Conservation (phyloP, 2,113 vertebrate species). For the Pedionomus torquatus region DNA sequence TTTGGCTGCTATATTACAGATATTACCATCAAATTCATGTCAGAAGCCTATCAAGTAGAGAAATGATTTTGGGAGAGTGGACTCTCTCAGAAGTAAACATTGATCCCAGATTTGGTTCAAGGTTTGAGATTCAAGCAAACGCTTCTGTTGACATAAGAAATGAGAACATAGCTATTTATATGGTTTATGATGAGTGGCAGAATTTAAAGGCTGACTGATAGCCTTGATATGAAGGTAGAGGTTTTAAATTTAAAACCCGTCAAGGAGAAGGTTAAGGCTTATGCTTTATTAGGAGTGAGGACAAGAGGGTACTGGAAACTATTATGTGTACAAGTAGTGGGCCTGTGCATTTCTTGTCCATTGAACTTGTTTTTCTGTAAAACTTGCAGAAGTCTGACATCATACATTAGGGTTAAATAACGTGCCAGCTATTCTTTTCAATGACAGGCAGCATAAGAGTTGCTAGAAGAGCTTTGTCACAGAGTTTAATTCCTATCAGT, state of each 20-base stretch:
- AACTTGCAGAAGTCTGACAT: background rate
- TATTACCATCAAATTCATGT: background rate
- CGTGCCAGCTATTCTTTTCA: background rate
- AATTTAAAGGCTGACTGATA: slow-evolving; percentile 41
- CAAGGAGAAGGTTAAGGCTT: slow-evolving; percentile 39
- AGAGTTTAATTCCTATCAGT: no score
- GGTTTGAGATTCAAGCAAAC: slow-evolving; percentile 22
- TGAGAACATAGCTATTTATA: background rate
- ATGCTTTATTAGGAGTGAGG: slow-evolving; percentile 9
- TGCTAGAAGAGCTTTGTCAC: no score
- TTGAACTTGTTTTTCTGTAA: background rate
- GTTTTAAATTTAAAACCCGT: slow-evolving; percentile 46
- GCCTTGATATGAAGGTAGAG: background rate
- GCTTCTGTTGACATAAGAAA: slow-evolving; percentile 12
- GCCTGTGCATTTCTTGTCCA: background rate
- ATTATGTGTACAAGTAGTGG: background rate
- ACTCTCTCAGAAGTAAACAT: background rate
- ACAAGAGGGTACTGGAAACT: background rate
- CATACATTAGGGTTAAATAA: background rate
- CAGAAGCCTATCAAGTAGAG: background rate
- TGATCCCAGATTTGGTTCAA: background rate
- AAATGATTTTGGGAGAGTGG: background rate
- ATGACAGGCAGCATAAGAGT: background rate
- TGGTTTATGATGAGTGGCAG: slow-evolving; percentile 16
- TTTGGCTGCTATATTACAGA: background rate